Evolutionary conservation across 2,888 invertebrate genomes (phyloP), one percentile per base, ranked within the genome.

Genomic region (Electrophaes corylata): DNA sequence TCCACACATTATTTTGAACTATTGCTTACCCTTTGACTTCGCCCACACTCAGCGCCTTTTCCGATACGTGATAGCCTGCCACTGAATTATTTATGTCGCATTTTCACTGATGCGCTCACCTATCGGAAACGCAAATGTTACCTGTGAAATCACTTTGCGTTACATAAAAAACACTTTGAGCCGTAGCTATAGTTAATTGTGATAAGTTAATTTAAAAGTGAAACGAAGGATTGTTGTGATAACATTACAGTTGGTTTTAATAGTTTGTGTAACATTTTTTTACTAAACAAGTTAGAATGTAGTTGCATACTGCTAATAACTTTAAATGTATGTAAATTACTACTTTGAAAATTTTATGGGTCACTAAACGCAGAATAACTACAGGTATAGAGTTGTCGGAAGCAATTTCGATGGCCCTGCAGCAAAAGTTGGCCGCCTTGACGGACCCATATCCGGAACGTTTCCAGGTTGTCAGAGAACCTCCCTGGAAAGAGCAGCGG

Each of bases 401-500:
- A 89, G 79, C 81, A 86, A 88, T 89, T 86, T 81, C 71, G 75
- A 73, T 70, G 69, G 75, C 72, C 72, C 66, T 72, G 69, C 67
- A 71, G 73, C 75, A 71, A 81, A 83, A 83, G 84, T 83, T 81
- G 78, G 73, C 76, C 67, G 79, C 71, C 75, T 78, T 83, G 88
- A 86, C 87, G 79, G n/a, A 84, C 80, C 83, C 84, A 91, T 90
- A 88, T 90, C 89, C 89, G 85, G 80, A 47, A 77, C 79, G 79
- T 79, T 82, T 82, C 78, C 87, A 86, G 81, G 83, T 83, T 84
- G 83, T 83, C 84, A 83, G 83, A 67, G 72, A 71, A 67, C 75
- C 86, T 81, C 81, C 69, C 77, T 83, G 83, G 84, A 81, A 83
- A 84, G 83, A 84, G 84, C 81, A 83, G 81, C 81, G 86, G 86